A percentile compares a stretch with the other conserved stretches of the same genome.
Conservation (phyloP, 2,888 invertebrate species). For the Athripsodes cinereus region DNA sequence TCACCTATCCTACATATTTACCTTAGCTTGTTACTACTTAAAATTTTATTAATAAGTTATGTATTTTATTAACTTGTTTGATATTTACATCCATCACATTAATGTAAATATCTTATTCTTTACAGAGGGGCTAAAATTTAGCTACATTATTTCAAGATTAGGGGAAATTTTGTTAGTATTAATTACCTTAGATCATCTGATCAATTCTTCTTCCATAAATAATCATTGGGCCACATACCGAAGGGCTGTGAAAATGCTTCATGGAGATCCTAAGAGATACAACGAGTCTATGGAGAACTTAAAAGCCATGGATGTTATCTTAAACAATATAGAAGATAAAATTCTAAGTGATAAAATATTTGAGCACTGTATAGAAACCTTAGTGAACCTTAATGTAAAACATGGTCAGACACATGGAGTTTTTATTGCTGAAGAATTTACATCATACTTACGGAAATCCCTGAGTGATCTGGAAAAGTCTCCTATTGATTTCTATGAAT, state of each 20-base stretch:
- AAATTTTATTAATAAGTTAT: too few species aligned
- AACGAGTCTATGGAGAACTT: conserved; percentile 56
- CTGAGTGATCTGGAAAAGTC: conserved; percentile 56
- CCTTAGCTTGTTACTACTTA: too few species aligned
- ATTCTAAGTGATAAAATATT: conserved; percentile 66
- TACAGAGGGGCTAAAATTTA: conserved; percentile 44
- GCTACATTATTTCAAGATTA: conserved; percentile 50
- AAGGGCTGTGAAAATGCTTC: conserved; percentile 63
- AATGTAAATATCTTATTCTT: conserved; percentile 28
- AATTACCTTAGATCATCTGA: conserved; percentile 61
- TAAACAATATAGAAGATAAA: conserved; percentile 62
- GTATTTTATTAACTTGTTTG: background rate
- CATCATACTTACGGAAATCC: conserved; percentile 58
- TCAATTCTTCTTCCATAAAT: conserved; percentile 51
- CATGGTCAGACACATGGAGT: conserved; percentile 44
- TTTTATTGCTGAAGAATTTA: conserved; percentile 55
- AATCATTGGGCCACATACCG: conserved; percentile 74
- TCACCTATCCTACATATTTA: too few species aligned
- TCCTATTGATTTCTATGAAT: conserved; percentile 47
- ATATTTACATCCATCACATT: background rate
- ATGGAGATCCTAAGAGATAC: conserved; percentile 57
- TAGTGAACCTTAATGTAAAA: conserved; percentile 41
- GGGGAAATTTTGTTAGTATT: conserved; percentile 62
- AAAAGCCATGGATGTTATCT: conserved; percentile 61
- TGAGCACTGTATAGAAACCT: conserved; percentile 48